phyloP scores from a whole-genome alignment of 2,888 invertebrate species.

The Synanthedon tipuliformis region DNA sequence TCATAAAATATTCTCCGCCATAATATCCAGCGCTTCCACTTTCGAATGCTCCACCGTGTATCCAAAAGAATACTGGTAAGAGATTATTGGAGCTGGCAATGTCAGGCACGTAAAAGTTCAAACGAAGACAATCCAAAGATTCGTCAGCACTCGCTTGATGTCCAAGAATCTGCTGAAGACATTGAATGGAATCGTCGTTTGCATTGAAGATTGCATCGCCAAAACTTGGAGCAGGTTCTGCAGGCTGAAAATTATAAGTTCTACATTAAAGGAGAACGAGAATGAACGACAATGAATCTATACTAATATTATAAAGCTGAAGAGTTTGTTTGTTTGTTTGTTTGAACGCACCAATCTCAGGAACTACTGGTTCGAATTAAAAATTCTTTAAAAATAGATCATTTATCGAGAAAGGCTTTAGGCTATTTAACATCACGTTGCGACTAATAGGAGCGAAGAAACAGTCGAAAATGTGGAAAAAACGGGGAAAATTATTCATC shows the following conservation, averaged over 20 bases:
- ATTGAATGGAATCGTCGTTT: conserved; percentile 35
- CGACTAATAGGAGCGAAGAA: too few species aligned
- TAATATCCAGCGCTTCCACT: conserved; percentile 36
- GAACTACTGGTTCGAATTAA: too few species aligned
- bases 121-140: conserved; percentile 71
- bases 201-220: conserved; percentile 42
- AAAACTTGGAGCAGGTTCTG: conserved; percentile 30
- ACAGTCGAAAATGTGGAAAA: too few species aligned
- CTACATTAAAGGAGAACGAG: neutral
- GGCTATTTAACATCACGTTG: too few species aligned
- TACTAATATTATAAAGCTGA: too few species aligned
- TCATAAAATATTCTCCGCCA: conserved; percentile 35
- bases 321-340: too few species aligned
- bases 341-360: too few species aligned
- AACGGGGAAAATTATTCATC: too few species aligned
- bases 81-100: conserved; percentile 39
- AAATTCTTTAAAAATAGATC: too few species aligned
- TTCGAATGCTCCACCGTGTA: conserved; percentile 49
- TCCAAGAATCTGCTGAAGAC: conserved; percentile 31
- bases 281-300: too few species aligned
- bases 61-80: conserved; percentile 53
- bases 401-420: too few species aligned
- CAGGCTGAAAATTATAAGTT: conserved; percentile 28
- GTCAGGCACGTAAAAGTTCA: conserved; percentile 70
- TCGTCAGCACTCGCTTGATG: conserved; percentile 9